A percentile compares a stretch with the other conserved stretches of the same genome.
Evolutionary conservation across 2,797 vertebrate species (phyloP).

Genomic region (Propithecus deckenii): DNA sequence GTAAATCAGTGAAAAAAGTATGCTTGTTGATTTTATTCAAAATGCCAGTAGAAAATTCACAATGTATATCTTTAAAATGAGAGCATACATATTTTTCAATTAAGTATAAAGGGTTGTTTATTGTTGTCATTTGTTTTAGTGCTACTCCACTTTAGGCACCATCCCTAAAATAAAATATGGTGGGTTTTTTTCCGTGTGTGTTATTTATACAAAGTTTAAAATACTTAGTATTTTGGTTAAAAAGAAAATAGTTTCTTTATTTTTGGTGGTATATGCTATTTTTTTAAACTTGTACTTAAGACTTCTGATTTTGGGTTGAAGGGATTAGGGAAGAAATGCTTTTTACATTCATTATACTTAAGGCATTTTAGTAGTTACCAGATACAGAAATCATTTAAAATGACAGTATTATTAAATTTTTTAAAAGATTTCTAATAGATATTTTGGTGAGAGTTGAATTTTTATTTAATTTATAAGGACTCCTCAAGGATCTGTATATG

Average conservation of each 20-base stretch:
- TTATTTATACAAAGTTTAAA: slow-evolving; percentile 70
- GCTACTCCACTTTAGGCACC: slow-evolving; percentile 53
- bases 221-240: slow-evolving; percentile 64
- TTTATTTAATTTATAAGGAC: slow-evolving; percentile 80
- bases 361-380: slow-evolving; percentile 73
- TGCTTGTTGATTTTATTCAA: slow-evolving; percentile 37
- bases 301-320: slow-evolving; percentile 55
- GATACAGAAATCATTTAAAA: slow-evolving; percentile 72
- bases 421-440: slow-evolving; percentile 67
- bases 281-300: slow-evolving; percentile 64
- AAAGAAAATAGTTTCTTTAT: slow-evolving; percentile 56
- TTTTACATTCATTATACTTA: slow-evolving; percentile 48
- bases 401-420: slow-evolving; percentile 65
- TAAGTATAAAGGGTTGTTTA: slow-evolving; percentile 52
- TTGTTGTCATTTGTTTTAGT: slow-evolving; percentile 28
- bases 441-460: slow-evolving; percentile 67
- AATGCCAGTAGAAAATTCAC: slow-evolving; percentile 41
- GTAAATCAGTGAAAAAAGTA: slow-evolving; percentile 50
- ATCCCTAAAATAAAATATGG: slow-evolving; percentile 50
- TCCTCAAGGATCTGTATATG: slow-evolving; percentile 80
- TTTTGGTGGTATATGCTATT: slow-evolving; percentile 55
- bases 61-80: slow-evolving; percentile 54
- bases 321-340: background rate
- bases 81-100: slow-evolving; percentile 71
- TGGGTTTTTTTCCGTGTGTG: slow-evolving; percentile 11